Base-by-base conservation (phyloP, 2,888 invertebrate genomes). In the Melikaiella ostensackeni region DNA sequence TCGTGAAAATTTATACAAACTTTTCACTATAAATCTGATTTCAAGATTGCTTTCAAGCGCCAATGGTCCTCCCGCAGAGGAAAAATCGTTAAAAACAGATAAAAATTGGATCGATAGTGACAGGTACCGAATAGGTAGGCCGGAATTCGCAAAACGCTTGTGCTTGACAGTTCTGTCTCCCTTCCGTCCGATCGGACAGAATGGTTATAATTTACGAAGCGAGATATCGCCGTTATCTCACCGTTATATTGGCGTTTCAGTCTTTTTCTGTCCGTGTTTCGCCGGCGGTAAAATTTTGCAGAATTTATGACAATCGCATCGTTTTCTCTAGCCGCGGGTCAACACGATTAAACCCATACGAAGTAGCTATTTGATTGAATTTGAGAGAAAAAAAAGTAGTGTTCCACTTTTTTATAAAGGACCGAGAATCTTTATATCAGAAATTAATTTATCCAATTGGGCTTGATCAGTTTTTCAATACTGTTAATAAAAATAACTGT, bases 81-180 rank as follows among this genome's bases (percentile, higher is more conserved):
- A 19, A 30, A 46, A 50, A 11, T 62, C 78, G 75, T 75, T 78
- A 78, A 77, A 74, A 64, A 59, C 79, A 75, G 80, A 77, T 80
- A 79, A 82, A 79, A 79, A 80, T 82, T 79, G 77, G 74, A 59
- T 76, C 77, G 80, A 80, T 80, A 80, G 80, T 82, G 82, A 81
- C 77, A 79, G 80, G 70, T 50, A 76, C 75, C 76, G 76, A 77
- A 80, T 77, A 80, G 77, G 77, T 77, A 61, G 75, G 27, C 75
- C 74, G 35, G 75, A 70, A 55, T 79, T 77, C 77, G 78, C 78
- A 75, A 79, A 80, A 79, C 80, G 79, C 64, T 84, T 85, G 85
- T 81, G 80, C 85, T 84, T 86, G 87, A 85, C 86, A 86, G 84
- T 75, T 80, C 83, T 83, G 84, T 83, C 83, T 80, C 80, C 84